A percentile compares a stretch with the other conserved stretches of the same genome.
Conservation (phyloP, 2,113 vertebrate species). For the Eolophus roseicapilla region DNA sequence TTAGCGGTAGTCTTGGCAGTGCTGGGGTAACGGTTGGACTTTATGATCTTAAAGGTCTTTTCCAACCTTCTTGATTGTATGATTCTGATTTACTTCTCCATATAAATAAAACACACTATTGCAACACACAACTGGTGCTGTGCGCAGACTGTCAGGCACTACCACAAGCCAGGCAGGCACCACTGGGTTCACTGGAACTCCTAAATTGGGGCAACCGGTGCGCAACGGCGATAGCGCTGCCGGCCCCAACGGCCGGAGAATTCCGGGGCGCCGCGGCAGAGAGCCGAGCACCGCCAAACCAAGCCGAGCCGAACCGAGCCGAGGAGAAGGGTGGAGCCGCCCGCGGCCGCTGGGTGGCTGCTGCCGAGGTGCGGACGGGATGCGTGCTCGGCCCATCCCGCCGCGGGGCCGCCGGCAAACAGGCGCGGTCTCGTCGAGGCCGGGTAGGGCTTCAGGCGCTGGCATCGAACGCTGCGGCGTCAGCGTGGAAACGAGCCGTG, state of each 20-base stretch:
- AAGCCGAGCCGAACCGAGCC: fast-evolving
- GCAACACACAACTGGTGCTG: background rate
- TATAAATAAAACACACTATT: fast-evolving
- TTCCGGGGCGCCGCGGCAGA: background rate
- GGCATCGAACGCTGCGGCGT: fast-evolving
- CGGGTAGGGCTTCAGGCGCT: fast-evolving
- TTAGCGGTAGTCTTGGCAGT: background rate
- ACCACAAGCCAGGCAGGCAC: background rate
- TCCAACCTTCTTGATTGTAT: background rate
- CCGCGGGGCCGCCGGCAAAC: background rate
- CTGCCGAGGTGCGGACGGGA: background rate
- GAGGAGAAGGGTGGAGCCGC: background rate
- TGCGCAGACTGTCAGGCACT: fast-evolving
- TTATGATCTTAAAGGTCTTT: background rate
- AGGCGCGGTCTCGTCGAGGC: fast-evolving
- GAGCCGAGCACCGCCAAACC: fast-evolving
- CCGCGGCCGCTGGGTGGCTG: background rate
- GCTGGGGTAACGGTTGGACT: background rate
- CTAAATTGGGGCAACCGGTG: fast-evolving
- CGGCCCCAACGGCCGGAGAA: fast-evolving
- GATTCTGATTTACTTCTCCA: background rate
- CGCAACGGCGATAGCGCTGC: fast-evolving
- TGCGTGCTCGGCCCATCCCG: background rate
- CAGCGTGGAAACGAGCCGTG: fast-evolving
- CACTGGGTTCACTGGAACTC: fast-evolving